A percentile compares a stretch with the other conserved stretches of the same genome.
These are phyloP conservation scores for Drosophila mauritiana DNA, from an alignment of 1,140 invertebrate species.

Conservation along the genomic window DNA sequence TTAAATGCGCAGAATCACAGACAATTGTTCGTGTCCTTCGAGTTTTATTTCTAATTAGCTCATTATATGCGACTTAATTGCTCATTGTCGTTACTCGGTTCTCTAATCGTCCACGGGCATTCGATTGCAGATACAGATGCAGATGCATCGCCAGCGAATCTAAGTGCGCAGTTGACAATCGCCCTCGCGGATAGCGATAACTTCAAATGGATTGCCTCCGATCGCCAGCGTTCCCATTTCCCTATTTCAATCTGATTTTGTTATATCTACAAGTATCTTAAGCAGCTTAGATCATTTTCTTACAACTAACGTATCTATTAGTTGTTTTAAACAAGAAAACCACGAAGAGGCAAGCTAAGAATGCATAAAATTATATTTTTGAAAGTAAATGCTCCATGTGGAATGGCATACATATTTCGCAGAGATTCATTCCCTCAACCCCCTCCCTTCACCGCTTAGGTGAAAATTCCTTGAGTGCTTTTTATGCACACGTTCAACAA, in stretches of 20 bases:
- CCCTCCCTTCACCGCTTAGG: background rate
- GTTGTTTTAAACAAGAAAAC: background rate
- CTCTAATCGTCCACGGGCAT: slow-evolving; percentile 38
- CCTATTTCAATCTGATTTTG: background rate
- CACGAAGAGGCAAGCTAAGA: background rate
- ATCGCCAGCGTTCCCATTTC: slow-evolving; percentile 3
- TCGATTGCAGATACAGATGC: slow-evolving; percentile 46
- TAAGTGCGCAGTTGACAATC: slow-evolving; percentile 59
- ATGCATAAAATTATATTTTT: background rate
- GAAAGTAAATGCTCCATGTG: slow-evolving; percentile 8
- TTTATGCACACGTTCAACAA: slow-evolving; percentile 80
- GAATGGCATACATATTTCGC: slow-evolving; percentile 69
- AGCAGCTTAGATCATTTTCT: too few relatives aligned
- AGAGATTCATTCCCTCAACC: slow-evolving; percentile 51
- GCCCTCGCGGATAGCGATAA: slow-evolving; percentile 3
- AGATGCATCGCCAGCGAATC: slow-evolving; percentile 47
- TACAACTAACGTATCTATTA: background rate
- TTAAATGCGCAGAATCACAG: slow-evolving; percentile 19
- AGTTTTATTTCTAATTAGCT: slow-evolving; percentile 67
- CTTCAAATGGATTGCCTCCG: slow-evolving; percentile 6
- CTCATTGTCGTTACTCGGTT: slow-evolving; percentile 53
- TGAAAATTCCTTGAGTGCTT: slow-evolving; percentile 75
- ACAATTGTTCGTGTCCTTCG: slow-evolving; percentile 43
- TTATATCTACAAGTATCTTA: too few relatives aligned
- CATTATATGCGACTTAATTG: slow-evolving; percentile 62